Percentiles rank a stretch among this genome's conserved stretches.
Conservation (phyloP, 1,140 invertebrate species). For the Panulirus ornatus region DNA sequence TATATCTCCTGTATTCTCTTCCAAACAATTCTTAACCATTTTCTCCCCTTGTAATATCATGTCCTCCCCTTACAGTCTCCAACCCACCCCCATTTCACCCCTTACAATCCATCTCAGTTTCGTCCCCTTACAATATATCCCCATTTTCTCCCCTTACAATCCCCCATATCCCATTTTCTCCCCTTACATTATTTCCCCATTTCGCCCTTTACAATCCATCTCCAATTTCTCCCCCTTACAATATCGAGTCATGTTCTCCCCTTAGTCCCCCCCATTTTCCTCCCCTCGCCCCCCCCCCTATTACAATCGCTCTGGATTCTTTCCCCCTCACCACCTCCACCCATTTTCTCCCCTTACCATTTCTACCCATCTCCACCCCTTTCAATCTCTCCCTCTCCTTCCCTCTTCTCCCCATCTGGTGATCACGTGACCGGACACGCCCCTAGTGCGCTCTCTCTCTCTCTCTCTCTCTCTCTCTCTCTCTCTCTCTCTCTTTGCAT, state of each 20-base stretch:
- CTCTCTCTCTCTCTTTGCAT: too few species aligned
- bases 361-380: background rate
- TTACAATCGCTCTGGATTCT: background rate
- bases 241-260: background rate
- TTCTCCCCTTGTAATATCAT: too few species aligned
- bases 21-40: too few species aligned
- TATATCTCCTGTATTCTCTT: too few species aligned
- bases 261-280: background rate
- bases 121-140: too few species aligned
- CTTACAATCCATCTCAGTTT: too few species aligned
- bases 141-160: too few species aligned
- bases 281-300: background rate
- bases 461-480: conserved; percentile 29
- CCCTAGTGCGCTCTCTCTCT: too few species aligned
- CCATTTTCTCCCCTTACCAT: background rate
- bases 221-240: background rate
- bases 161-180: too few species aligned
- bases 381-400: background rate
- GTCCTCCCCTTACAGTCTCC: too few species aligned
- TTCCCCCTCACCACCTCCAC: background rate
- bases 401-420: background rate
- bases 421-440: background rate
- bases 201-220: background rate
- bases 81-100: too few species aligned
- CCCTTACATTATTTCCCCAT: background rate